These are phyloP conservation scores for Mimachlamys varia DNA, from an alignment of 2,888 invertebrate genomes.

Conservation along the genomic window DNA sequence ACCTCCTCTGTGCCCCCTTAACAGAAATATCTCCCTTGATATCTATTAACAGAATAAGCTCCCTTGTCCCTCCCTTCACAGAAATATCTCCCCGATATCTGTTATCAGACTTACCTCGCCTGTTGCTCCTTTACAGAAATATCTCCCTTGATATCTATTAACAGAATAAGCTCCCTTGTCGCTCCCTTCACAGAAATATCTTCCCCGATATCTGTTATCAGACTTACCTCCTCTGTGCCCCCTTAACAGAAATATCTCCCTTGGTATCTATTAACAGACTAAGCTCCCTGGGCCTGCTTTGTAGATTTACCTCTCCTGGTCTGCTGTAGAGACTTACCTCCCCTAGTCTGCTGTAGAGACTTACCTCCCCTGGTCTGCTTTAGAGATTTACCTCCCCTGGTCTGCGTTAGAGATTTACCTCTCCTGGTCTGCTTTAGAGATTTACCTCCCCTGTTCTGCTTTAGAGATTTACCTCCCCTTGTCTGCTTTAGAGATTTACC, in stretches of 20 bases:
- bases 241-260: not conserved
- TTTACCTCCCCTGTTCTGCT: not conserved
- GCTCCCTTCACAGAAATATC: too few relatives aligned
- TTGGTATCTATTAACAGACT: not conserved
- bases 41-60: too few relatives aligned
- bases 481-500: too few relatives aligned
- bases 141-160: too few relatives aligned
- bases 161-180: too few relatives aligned
- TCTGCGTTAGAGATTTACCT: not conserved
- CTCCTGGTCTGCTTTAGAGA: not conserved
- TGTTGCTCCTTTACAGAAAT: too few relatives aligned
- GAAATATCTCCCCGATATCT: too few relatives aligned
- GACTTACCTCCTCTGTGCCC: not conserved
- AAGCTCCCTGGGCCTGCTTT: not conserved
- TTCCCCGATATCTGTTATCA: not conserved
- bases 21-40: too few relatives aligned
- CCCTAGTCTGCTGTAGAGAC: not conserved
- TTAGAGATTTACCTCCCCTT: too few relatives aligned
- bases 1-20: too few relatives aligned
- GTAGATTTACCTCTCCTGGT: not conserved
- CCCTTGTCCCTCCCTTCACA: too few relatives aligned
- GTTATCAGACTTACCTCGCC: too few relatives aligned
- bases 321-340: not conserved
- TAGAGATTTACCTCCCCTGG: not conserved
- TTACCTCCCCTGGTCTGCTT: not conserved